Evolutionary conservation across 2,113 vertebrate genomes (phyloP).

Genomic region (Peromyscus polionotus): DNA sequence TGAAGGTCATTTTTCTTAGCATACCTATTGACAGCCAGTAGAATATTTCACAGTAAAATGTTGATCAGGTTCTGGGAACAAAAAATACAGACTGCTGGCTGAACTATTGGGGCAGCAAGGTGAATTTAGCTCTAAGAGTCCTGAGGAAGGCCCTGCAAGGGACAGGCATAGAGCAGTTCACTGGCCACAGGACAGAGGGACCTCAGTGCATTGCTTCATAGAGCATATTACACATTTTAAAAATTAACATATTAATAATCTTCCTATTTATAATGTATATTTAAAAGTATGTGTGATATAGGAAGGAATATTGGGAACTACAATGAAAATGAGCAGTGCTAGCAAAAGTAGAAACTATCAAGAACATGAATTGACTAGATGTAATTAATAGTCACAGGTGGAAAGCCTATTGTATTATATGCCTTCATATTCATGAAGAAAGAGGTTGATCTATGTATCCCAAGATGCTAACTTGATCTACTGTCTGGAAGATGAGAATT

Average conservation of each 20-base stretch:
- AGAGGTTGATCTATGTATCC: neutral
- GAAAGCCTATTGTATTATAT: neutral
- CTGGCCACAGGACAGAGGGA: neutral
- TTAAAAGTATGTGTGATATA: neutral
- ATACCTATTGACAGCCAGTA: neutral
- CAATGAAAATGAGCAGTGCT: neutral
- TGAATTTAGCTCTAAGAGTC: neutral
- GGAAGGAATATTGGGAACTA: slow-evolving; percentile 30
- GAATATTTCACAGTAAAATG: slow-evolving; percentile 11
- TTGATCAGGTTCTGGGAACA: neutral
- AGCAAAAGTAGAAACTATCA: slow-evolving; percentile 13
- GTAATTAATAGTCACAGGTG: neutral
- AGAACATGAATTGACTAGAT: neutral
- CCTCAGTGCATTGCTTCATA: neutral
- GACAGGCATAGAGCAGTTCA: neutral
- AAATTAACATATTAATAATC: neutral
- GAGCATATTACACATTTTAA: neutral
- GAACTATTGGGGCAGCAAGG: neutral
- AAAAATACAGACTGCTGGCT: neutral
- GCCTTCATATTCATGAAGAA: neutral
- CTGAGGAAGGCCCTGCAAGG: neutral
- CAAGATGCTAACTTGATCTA: neutral
- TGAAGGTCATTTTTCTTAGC: neutral
- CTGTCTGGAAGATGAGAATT: neutral
- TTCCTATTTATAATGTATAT: neutral